These are phyloP conservation scores for Pseudocheirus occidentalis DNA, from an alignment of 2,797 vertebrate genomes.

Conservation along the genomic window DNA sequence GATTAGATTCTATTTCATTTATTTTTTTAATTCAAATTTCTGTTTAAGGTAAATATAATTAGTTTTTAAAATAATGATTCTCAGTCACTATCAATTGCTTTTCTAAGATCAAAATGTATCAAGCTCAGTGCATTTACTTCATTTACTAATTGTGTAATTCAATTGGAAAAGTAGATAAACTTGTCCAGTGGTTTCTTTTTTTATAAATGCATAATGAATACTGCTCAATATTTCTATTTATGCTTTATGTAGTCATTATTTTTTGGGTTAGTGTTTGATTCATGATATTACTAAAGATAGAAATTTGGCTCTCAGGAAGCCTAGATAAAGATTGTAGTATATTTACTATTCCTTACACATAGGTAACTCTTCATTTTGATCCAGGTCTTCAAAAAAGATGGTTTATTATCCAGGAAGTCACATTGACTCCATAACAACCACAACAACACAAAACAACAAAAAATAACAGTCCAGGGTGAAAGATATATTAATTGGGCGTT, in stretches of 20 bases:
- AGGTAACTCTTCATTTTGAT: conserved; percentile 36
- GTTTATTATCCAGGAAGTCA: not conserved
- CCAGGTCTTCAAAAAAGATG: conserved; percentile 28
- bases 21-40: conserved; percentile 28
- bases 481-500: conserved; percentile 17
- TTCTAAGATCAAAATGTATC: conserved; percentile 78
- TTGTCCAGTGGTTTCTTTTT: conserved; percentile 77
- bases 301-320: conserved; percentile 3
- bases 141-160: conserved; percentile 77
- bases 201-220: conserved; percentile 76
- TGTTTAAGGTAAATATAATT: conserved; percentile 53
- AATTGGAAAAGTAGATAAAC: conserved; percentile 81
- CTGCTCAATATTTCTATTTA: conserved; percentile 72
- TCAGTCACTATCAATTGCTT: conserved; percentile 77
- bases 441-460: not conserved
- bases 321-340: not conserved
- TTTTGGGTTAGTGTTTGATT: conserved; percentile 59
- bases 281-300: conserved; percentile 6
- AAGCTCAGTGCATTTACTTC: conserved; percentile 76
- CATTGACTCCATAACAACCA: not conserved
- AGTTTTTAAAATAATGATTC: conserved; percentile 64
- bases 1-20: not conserved
- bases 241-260: conserved; percentile 62
- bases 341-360: not conserved
- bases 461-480: not conserved